Evolutionary conservation across 2,888 invertebrate species (phyloP).

Genomic region (Diarsia brunnea): DNA sequence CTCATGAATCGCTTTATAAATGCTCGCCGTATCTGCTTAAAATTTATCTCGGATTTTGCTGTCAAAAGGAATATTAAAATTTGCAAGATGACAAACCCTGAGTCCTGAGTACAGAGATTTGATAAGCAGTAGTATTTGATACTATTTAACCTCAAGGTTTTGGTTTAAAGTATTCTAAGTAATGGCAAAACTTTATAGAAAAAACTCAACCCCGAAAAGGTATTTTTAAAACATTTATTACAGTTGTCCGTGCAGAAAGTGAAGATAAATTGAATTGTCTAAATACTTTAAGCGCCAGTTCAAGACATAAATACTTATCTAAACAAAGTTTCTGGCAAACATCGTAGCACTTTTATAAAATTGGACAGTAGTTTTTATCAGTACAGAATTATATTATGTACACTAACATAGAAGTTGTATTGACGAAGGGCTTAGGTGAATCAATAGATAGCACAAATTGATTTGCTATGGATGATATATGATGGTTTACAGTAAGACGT

Average conservation of each 20-base stretch:
- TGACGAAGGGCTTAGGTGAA: conserved; percentile 19
- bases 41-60: conserved; percentile 38
- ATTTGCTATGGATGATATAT: conserved; percentile 22
- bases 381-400: conserved; percentile 6
- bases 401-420: not conserved
- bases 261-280: conserved; percentile 48
- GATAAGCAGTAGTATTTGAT: conserved; percentile 28
- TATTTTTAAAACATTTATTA: conserved; percentile 27
- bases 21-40: conserved; percentile 34
- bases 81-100: conserved; percentile 39
- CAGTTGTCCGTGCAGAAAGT: conserved; percentile 25
- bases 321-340: conserved; percentile 34
- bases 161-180: not conserved
- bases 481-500: conserved; percentile 32
- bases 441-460: conserved; percentile 36
- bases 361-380: conserved; percentile 12
- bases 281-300: conserved; percentile 44
- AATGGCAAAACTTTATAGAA: not conserved
- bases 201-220: not conserved
- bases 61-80: conserved; percentile 56
- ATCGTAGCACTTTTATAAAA: conserved; percentile 20
- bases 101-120: conserved; percentile 27
- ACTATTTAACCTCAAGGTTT: not conserved
- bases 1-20: conserved; percentile 52
- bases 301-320: conserved; percentile 49